These are phyloP conservation scores for Sminthopsis crassicaudata DNA, from an alignment of 2,113 vertebrate genomes.

Conservation along the genomic window DNA sequence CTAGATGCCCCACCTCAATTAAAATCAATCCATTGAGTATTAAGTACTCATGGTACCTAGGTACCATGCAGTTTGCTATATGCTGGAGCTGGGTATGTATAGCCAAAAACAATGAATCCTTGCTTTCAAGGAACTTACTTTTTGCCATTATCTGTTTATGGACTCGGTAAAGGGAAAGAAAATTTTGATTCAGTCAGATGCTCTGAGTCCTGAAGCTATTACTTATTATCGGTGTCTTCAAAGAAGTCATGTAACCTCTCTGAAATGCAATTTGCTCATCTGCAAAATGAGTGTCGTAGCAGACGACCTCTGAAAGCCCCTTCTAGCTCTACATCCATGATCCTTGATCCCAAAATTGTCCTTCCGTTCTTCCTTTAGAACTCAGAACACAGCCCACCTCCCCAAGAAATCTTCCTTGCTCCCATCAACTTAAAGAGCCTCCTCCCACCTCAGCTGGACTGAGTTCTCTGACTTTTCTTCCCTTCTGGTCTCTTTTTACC, in stretches of 20 bases:
- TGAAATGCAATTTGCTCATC: neutral
- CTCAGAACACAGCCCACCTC: neutral
- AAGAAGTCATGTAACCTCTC: neutral
- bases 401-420: too few species aligned
- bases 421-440: neutral
- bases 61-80: neutral
- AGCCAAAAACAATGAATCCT: neutral
- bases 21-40: neutral
- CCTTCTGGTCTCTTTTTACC: too few species aligned
- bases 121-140: neutral
- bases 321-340: neutral
- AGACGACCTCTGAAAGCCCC: too few species aligned
- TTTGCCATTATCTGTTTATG: neutral
- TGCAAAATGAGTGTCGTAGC: neutral
- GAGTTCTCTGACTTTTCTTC: neutral
- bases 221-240: neutral
- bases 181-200: too few species aligned
- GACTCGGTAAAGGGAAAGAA: neutral
- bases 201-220: neutral
- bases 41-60: neutral
- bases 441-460: neutral
- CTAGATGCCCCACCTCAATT: too few species aligned
- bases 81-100: neutral
- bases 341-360: too few species aligned
- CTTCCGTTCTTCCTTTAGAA: neutral